Evolutionary conservation across 2,888 invertebrate genomes (phyloP).

Genomic region (Yponomeuta plumbellus): DNA sequence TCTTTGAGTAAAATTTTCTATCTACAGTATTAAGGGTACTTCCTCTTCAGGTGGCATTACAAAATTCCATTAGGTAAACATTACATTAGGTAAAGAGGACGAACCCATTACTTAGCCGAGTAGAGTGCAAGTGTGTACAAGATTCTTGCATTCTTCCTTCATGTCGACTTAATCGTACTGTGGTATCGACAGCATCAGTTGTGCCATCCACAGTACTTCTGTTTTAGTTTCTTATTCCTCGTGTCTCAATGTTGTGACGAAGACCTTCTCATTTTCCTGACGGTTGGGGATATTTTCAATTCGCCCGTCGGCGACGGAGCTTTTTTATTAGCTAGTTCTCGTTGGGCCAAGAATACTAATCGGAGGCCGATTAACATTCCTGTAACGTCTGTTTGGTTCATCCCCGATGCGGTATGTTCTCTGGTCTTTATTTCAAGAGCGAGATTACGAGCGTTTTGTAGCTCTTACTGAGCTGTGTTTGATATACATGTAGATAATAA

Average conservation of each 20-base stretch:
- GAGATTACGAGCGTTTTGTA: no score
- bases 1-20: no score
- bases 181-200: neutral
- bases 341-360: conserved; percentile 66
- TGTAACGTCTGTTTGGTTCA: conserved; percentile 36
- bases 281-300: conserved; percentile 75
- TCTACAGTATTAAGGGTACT: no score
- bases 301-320: conserved; percentile 63
- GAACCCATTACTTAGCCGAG: no score
- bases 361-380: conserved; percentile 55
- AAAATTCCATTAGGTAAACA: no score
- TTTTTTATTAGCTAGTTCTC: conserved; percentile 74
- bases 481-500: no score
- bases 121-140: neutral
- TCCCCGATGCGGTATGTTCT: neutral
- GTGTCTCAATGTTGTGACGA: conserved; percentile 46
- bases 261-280: conserved; percentile 68
- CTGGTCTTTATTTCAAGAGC: neutral
- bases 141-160: neutral
- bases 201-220: neutral
- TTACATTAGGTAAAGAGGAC: no score
- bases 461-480: no score
- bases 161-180: no score
- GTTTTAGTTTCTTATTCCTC: neutral
- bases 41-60: no score